phyloP scores from a whole-genome alignment of 2,888 invertebrate genomes.

The Linnaemya vulpina region DNA sequence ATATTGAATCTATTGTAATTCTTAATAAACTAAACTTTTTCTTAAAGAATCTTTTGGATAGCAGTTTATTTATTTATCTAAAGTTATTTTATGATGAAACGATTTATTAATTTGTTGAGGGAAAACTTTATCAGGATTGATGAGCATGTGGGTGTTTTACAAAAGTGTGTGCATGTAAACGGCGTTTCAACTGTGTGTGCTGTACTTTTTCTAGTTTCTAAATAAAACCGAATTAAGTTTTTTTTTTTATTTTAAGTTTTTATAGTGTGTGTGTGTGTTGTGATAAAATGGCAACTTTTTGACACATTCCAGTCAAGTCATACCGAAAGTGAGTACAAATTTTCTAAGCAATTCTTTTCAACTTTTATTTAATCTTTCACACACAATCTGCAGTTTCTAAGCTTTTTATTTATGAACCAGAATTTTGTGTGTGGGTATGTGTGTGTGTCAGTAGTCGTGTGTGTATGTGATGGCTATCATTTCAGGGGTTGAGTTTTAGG shows the following conservation, averaged over 20 bases:
- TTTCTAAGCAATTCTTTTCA: neutral
- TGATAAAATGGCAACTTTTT: conserved; percentile 1
- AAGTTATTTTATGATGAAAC: too few species aligned
- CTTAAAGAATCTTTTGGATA: too few species aligned
- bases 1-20: too few species aligned
- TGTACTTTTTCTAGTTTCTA: neutral
- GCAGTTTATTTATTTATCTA: too few species aligned
- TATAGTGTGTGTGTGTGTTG: neutral
- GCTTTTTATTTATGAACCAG: neutral
- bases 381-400: conserved; percentile 16
- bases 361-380: conserved; percentile 7
- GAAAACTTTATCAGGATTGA: too few species aligned
- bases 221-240: neutral
- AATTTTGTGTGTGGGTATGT: neutral
- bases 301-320: conserved; percentile 1
- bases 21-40: too few species aligned
- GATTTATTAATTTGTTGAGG: too few species aligned
- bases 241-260: too few species aligned
- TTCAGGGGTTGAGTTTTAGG: neutral
- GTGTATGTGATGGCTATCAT: too few species aligned
- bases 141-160: too few species aligned
- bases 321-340: neutral
- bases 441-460: too few species aligned
- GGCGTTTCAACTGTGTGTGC: neutral
- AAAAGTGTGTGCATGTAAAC: neutral